phyloP scores from a whole-genome alignment of 2,888 invertebrate species.

The Pachliopta kotzebuea region DNA sequence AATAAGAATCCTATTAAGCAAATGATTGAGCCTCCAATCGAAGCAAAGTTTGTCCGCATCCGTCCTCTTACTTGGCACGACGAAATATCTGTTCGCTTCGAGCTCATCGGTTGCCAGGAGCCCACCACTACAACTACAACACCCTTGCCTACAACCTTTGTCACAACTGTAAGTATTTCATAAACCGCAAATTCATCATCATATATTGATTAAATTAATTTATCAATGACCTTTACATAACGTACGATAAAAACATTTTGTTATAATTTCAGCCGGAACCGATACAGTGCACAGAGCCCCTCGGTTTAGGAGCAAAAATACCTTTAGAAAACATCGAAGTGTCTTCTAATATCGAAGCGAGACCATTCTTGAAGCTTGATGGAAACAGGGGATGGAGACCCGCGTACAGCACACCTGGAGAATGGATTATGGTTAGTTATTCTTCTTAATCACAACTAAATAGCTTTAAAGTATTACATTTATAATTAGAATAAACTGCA shows the following conservation, averaged over 20 bases:
- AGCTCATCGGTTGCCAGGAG: conserved; percentile 86
- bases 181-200: too few species aligned
- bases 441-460: background rate
- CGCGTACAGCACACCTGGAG: conserved; percentile 82
- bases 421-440: conserved; percentile 83
- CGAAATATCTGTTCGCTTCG: conserved; percentile 83
- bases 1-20: conserved; percentile 79
- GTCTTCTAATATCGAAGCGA: conserved; percentile 78
- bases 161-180: conserved; percentile 25
- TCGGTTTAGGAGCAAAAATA: conserved; percentile 86
- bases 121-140: conserved; percentile 36
- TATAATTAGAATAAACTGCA: too few species aligned
- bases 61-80: conserved; percentile 88
- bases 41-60: conserved; percentile 86
- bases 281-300: conserved; percentile 83
- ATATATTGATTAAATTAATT: too few species aligned
- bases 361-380: conserved; percentile 67
- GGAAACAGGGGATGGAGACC: conserved; percentile 83
- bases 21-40: conserved; percentile 86
- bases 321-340: conserved; percentile 83
- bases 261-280: conserved; percentile 39
- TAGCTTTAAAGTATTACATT: too few species aligned
- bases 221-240: too few species aligned
- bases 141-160: conserved; percentile 35
- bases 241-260: too few species aligned